Conservation (phyloP, 2,888 invertebrate genomes). For the Ganaspis brasiliensis region DNA sequence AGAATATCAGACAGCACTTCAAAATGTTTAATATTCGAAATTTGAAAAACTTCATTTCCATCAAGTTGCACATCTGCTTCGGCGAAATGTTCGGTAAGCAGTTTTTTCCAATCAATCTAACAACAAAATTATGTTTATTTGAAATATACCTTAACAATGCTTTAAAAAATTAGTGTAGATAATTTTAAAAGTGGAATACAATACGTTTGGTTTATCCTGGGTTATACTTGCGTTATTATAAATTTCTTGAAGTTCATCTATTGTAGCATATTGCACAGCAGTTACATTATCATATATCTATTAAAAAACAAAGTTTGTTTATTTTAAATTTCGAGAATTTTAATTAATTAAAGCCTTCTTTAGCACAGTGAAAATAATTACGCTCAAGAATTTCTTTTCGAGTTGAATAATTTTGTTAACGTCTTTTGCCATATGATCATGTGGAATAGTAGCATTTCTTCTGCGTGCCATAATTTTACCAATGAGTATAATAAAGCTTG, state of each 20-base stretch:
- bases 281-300: background rate
- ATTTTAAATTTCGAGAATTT: no score
- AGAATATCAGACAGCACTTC: background rate
- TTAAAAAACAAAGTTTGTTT: background rate
- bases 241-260: background rate
- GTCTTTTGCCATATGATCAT: background rate
- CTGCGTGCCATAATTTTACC: background rate
- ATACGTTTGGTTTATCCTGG: background rate
- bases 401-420: background rate
- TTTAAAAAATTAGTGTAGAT: background rate
- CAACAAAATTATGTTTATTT: background rate
- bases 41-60: background rate
- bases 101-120: background rate
- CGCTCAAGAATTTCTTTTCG: background rate
- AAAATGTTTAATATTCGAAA: background rate
- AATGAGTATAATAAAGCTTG: background rate
- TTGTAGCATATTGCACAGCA: background rate
- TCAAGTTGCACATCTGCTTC: background rate
- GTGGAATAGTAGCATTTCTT: background rate
- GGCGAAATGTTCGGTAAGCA: background rate
- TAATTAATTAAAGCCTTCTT: background rate
- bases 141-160: background rate
- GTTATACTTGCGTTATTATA: background rate
- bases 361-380: background rate
- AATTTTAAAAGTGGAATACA: no score